These are phyloP conservation scores for Varanus salvator DNA, from an alignment of 2,113 vertebrate species.

Conservation along the genomic window DNA sequence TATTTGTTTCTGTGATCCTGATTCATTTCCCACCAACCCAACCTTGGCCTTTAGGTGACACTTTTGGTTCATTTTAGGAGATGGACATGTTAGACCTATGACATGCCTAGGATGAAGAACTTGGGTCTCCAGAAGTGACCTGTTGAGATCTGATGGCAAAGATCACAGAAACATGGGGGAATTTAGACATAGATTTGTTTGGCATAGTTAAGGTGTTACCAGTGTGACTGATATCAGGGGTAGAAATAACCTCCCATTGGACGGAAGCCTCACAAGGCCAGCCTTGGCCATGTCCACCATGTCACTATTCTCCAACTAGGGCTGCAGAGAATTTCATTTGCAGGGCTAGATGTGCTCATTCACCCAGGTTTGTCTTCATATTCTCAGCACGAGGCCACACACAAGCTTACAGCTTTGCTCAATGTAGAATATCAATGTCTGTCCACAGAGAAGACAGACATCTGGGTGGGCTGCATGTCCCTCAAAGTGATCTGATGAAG, in stretches of 20 bases:
- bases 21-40: constrained; percentile 31
- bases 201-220: background rate
- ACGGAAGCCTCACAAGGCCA: no score
- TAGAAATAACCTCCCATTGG: no score
- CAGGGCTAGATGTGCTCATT: background rate
- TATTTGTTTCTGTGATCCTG: constrained; percentile 31
- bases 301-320: no score
- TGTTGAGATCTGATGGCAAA: background rate
- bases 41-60: constrained; percentile 48
- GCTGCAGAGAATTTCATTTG: no score
- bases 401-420: background rate
- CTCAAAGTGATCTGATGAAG: background rate
- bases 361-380: background rate
- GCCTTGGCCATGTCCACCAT: no score
- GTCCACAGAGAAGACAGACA: background rate
- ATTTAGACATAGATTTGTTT: background rate
- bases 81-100: constrained; percentile 19
- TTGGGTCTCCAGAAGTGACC: background rate
- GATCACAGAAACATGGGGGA: background rate
- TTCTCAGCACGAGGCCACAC: background rate
- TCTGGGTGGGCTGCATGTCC: background rate
- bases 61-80: constrained; percentile 40
- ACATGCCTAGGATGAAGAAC: background rate
- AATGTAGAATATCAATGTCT: background rate
- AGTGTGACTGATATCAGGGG: no score